Evolutionary conservation across 2,888 invertebrate genomes (phyloP), one percentile per base, ranked within the genome.

Genomic region (Aradus depressus): DNA sequence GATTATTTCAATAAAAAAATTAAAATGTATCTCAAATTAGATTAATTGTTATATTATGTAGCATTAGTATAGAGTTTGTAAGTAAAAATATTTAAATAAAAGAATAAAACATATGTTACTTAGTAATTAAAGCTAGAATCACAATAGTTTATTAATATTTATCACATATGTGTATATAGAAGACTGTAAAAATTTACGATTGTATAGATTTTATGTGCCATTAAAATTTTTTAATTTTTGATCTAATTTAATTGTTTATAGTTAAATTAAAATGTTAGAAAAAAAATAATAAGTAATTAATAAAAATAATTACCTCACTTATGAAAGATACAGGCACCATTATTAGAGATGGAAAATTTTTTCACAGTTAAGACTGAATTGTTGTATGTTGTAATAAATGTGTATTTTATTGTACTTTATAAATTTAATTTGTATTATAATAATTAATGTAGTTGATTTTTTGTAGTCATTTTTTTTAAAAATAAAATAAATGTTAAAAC

Each of bases 331-430:
- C 32, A 28, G n/a, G n/a, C n/a, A n/a, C n/a, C n/a, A n/a, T n/a
- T n/a, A n/a, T n/a, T n/a, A n/a, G 28, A 42, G 42, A 25, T 25
- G 5, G 14, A 19, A 35, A 25, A 31, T 47, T 37, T n/a, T 47
- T 47, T 47, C 18, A 47, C 38, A 47, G 47, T 22, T 47, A 47
- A 47, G 47, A 47, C 47, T 47, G 47, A 47, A 47, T 25, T 47
- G 37, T 35, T 21, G 26, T 19, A 16, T 47, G 37, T 35, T 21
- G 26, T 19, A 16, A 37, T 47, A 47, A 47, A 38, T 37, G 21
- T 47, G 38, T 47, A 42, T 42, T 22, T 35, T 47, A 35, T 47
- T 47, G 14, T 47, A 37, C 32, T 44, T 26, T 31, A 31, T 42
- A 22, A 42, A 42, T 18, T 42, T 25, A 26, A 28, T 42, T 42